These are phyloP conservation scores for Cheilosia urbana DNA, from an alignment of 2,888 invertebrate species.

Conservation along the genomic window DNA sequence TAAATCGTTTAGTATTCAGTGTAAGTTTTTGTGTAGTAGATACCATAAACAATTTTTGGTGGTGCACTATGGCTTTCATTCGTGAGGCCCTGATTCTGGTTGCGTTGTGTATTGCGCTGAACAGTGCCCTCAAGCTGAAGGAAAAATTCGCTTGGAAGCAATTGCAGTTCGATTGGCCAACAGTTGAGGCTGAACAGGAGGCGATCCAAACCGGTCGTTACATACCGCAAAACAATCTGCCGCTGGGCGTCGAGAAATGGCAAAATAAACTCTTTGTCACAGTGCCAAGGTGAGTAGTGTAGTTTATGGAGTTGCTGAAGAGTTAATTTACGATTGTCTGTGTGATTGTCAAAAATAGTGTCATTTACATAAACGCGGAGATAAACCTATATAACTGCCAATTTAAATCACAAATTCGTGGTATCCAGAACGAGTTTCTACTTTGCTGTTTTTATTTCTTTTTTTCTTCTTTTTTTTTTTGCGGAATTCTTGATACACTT, in stretches of 20 bases:
- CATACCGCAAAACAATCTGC: slow-evolving; percentile 88
- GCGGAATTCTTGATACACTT: background rate
- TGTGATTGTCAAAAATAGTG: background rate
- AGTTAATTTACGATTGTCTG: background rate
- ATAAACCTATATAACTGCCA: background rate
- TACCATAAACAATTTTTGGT: background rate
- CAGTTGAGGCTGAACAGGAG: slow-evolving; percentile 85
- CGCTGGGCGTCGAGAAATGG: slow-evolving; percentile 89
- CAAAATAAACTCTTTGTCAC: slow-evolving; percentile 89
- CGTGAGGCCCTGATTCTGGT: slow-evolving; percentile 37
- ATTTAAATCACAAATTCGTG: slow-evolving; percentile 6
- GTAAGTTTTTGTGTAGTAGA: background rate
- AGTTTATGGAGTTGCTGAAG: background rate
- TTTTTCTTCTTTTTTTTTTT: slow-evolving; percentile 1
- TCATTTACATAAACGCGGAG: slow-evolving; percentile 16
- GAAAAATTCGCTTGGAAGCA: slow-evolving; percentile 89
- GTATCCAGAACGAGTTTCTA: slow-evolving; percentile 46
- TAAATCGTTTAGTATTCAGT: slow-evolving; percentile 8
- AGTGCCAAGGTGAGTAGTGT: slow-evolving; percentile 86
- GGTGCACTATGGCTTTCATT: slow-evolving; percentile 41
- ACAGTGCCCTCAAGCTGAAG: slow-evolving; percentile 84
- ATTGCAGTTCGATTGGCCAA: slow-evolving; percentile 88
- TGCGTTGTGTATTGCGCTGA: slow-evolving; percentile 26
- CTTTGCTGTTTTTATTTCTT: background rate
- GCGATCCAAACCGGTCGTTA: slow-evolving; percentile 87